Evolutionary conservation across 2,888 invertebrate species (phyloP), one percentile per base, ranked within the genome.

Genomic region (Anaspis maculata): DNA sequence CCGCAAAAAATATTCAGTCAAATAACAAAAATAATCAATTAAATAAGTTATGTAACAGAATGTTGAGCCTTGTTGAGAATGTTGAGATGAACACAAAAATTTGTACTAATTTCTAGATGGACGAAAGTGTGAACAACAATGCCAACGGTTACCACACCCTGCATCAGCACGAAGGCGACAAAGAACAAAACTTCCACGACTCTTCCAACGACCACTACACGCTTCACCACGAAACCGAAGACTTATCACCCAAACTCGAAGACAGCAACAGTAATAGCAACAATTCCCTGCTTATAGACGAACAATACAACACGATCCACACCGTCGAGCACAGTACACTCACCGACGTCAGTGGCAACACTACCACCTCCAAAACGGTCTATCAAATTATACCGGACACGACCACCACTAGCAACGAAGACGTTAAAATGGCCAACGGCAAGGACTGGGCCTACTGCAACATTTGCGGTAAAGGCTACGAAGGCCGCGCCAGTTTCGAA

Each of bases 401-500:
- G n/a, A n/a, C 19, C 22, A 14, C 26, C 19, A 29, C 25, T 11
- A 31, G 22, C 11, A 33, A 37, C 6, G 25, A 30, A 19, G 22
- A 22, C 3, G 13, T 15, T 27, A 25, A 25, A 13, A 16, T 25
- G n/a, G 3, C 25, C 16, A 32, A 2, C 25, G 5, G 16, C 13
- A 38, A 36, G 28, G 40, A 45, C 15, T 40, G 41, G 43, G 56
- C 57, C 32, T 64, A 56, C 44, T 69, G 68, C 45, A 62, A 61
- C 39, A 52, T 67, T 19, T 69, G 68, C 42, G 61, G 62, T 7
- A 62, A 62, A 37, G 49, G 54, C n/a, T 62, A 54, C 37, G 52
- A 55, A 5, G 52, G 56, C 19, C 61, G 61, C 39, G 46, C 54
- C 12, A 57, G 56, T 26, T 61, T 66, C 42, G 58, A 66, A 37